Conservation (phyloP, 2,113 vertebrate species). For the Tretioscincus oriximinensis region DNA sequence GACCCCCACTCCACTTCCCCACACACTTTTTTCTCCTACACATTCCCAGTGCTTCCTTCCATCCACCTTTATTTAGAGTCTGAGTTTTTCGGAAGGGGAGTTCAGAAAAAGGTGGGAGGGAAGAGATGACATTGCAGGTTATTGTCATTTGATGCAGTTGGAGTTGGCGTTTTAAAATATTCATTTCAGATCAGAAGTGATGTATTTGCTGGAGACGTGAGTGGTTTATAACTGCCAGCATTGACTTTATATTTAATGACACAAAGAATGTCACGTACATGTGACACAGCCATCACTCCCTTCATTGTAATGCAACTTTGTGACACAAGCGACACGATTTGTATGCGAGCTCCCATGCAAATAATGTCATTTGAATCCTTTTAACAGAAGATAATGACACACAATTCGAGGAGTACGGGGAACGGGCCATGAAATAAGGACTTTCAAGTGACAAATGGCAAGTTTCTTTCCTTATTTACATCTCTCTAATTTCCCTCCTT, state of each 20-base stretch:
- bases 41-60: slow-evolving; percentile 11
- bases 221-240: slow-evolving; percentile 67
- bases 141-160: slow-evolving; percentile 55
- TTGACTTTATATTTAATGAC: slow-evolving; percentile 72
- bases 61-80: slow-evolving; percentile 49
- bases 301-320: slow-evolving; percentile 72
- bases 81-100: neutral
- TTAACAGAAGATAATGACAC: slow-evolving; percentile 74
- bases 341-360: slow-evolving; percentile 71
- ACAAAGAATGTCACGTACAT: slow-evolving; percentile 69
- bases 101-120: neutral
- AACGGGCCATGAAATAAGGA: slow-evolving; percentile 67
- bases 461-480: slow-evolving; percentile 66
- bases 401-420: slow-evolving; percentile 67
- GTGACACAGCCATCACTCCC: slow-evolving; percentile 70
- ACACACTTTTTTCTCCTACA: neutral
- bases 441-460: slow-evolving; percentile 71
- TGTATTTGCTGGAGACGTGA: slow-evolving; percentile 64
- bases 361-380: slow-evolving; percentile 76
- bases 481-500: slow-evolving; percentile 68
- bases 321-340: slow-evolving; percentile 64
- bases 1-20: too few species aligned
- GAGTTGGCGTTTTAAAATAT: slow-evolving; percentile 63
- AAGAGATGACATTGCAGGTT: slow-evolving; percentile 49
- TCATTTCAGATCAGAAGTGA: slow-evolving; percentile 66